A percentile compares a stretch with the other conserved stretches of the same genome.
phyloP scores from a whole-genome alignment of 92 coral and sea anemone genomes.

The Pocillopora grandis region DNA sequence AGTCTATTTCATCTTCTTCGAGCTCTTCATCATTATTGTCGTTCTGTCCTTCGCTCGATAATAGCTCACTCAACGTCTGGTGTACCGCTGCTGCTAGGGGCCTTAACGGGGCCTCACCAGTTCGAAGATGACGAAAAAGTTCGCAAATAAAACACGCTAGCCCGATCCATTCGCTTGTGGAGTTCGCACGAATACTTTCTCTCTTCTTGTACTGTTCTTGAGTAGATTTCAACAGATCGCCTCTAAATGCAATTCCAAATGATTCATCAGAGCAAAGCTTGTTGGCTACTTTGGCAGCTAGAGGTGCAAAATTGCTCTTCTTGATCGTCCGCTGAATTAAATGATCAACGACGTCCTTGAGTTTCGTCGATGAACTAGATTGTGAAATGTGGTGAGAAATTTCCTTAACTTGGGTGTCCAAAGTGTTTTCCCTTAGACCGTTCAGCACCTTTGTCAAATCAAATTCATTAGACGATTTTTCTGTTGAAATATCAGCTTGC shows the following conservation, averaged over 20 bases:
- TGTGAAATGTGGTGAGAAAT: constrained; percentile 24
- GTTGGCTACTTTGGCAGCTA: constrained; percentile 60
- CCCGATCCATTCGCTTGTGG: constrained; percentile 70
- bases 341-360: constrained; percentile 57
- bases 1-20: constrained; percentile 61
- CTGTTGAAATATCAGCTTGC: background rate
- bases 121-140: constrained; percentile 69
- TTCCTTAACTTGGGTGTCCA: constrained; percentile 4
- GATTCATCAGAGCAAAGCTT: constrained; percentile 58
- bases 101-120: constrained; percentile 70
- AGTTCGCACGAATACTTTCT: constrained; percentile 50
- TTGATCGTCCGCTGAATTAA: constrained; percentile 62
- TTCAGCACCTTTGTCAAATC: constrained; percentile 1
- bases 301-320: constrained; percentile 63
- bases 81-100: constrained; percentile 73
- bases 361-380: constrained; percentile 41
- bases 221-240: constrained; percentile 61
- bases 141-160: constrained; percentile 75
- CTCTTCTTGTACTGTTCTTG: constrained; percentile 89
- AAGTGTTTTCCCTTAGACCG: constrained; percentile 10
- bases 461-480: background rate
- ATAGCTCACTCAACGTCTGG: constrained; percentile 67
- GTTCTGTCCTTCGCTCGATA: constrained; percentile 21
- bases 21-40: constrained; percentile 27
- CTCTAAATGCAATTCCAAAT: constrained; percentile 68